Conservation (phyloP, 2,113 vertebrate species). For the Microtus pennsylvanicus region DNA sequence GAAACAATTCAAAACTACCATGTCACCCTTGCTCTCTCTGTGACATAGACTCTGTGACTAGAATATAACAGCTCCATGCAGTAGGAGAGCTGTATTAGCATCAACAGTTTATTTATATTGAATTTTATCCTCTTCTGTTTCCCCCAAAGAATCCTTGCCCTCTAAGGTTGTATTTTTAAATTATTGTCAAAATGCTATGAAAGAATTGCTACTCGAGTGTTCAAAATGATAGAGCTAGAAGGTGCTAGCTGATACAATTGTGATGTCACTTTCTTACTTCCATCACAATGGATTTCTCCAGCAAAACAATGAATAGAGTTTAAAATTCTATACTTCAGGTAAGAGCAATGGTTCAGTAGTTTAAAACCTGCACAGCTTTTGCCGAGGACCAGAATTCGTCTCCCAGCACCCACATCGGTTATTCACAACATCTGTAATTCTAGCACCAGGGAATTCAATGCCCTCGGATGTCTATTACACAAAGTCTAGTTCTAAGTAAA, state of each 20-base stretch:
- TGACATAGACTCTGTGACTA: slow-evolving; percentile 51
- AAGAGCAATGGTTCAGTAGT: too few relatives aligned
- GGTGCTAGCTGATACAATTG: background rate
- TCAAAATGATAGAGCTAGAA: slow-evolving; percentile 16
- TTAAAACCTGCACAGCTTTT: background rate
- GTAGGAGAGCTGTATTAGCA: background rate
- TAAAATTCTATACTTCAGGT: slow-evolving; percentile 9
- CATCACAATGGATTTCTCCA: background rate
- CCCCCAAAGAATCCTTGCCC: background rate
- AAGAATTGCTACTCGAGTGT: background rate
- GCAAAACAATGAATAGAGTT: slow-evolving; percentile 3
- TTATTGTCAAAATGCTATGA: slow-evolving; percentile 34
- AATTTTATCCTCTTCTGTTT: slow-evolving; percentile 31
- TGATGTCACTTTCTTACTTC: background rate
- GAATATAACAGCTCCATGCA: slow-evolving; percentile 22
- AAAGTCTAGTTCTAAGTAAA: slow-evolving; percentile 20
- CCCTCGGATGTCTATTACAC: too few relatives aligned
- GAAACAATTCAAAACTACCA: slow-evolving; percentile 66
- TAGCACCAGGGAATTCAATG: too few relatives aligned
- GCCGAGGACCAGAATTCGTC: accelerated
- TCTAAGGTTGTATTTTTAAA: slow-evolving; percentile 33
- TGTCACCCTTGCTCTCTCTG: background rate
- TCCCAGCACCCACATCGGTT: background rate
- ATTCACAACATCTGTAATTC: background rate
- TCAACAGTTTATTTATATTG: slow-evolving; percentile 14